Conservation (phyloP, 2,888 invertebrate genomes). For the Galerucella calmariensis region DNA sequence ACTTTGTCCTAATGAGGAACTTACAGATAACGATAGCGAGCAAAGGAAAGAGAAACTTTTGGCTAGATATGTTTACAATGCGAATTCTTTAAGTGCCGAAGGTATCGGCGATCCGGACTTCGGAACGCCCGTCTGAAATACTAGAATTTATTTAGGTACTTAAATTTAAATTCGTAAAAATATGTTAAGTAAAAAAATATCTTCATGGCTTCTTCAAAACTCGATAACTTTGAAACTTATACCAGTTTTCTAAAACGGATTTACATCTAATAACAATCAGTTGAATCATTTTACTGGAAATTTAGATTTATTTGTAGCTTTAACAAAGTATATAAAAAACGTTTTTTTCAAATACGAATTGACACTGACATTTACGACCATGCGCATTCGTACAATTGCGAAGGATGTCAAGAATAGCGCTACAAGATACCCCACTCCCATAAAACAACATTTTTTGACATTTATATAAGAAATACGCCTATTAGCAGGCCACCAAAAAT, state of each 20-base stretch:
- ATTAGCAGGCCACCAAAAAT: too few species aligned
- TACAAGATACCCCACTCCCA: too few species aligned
- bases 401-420: too few species aligned
- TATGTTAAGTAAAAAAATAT: constrained; percentile 12
- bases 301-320: too few species aligned
- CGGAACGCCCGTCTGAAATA: constrained; percentile 72
- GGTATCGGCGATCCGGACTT: constrained; percentile 77
- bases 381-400: too few species aligned
- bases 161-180: constrained; percentile 15
- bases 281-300: background rate
- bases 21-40: constrained; percentile 55
- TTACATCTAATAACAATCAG: background rate
- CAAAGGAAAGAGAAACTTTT: constrained; percentile 63
- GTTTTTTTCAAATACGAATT: too few species aligned
- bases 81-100: constrained; percentile 63
- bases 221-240: constrained; percentile 5
- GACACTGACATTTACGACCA: too few species aligned
- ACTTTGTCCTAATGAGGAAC: constrained; percentile 62
- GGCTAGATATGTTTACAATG: constrained; percentile 64
- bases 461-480: too few species aligned
- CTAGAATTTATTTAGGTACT: background rate
- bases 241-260: background rate
- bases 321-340: too few species aligned
- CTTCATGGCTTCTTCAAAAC: constrained; percentile 11
- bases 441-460: too few species aligned